Evolutionary conservation across 2,113 vertebrate genomes (phyloP).

Genomic region (Malurus melanocephalus): DNA sequence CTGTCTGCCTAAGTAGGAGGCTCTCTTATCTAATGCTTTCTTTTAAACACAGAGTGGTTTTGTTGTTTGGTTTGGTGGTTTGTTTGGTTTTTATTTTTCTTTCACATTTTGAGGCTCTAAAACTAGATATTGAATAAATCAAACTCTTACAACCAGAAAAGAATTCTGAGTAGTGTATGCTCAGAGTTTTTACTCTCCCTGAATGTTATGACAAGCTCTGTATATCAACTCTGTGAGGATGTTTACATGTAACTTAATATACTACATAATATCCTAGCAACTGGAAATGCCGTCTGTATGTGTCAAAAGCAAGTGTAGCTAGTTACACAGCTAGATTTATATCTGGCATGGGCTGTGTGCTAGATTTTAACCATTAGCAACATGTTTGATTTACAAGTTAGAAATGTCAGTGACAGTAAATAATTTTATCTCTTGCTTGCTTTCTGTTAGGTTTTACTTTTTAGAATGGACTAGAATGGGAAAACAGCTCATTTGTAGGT

Average conservation of each 20-base stretch:
- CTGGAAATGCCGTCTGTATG: slow-evolving; percentile 26
- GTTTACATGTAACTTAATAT: slow-evolving; percentile 59
- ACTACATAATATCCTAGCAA: slow-evolving; percentile 49
- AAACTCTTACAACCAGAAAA: neutral
- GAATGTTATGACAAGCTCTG: neutral
- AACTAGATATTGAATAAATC: slow-evolving; percentile 8
- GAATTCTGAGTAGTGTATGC: neutral
- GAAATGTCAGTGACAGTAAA: neutral
- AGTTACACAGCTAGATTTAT: slow-evolving; percentile 46
- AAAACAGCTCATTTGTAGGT: neutral
- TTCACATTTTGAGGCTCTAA: neutral
- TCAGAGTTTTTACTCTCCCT: slow-evolving; percentile 23
- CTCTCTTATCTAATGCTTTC: neutral
- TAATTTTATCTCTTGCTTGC: neutral
- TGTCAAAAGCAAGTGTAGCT: slow-evolving; percentile 52
- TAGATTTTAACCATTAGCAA: neutral
- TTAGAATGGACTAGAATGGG: neutral
- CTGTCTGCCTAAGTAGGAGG: neutral
- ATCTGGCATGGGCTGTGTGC: slow-evolving; percentile 8
- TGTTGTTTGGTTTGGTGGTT: neutral
- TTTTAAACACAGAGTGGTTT: neutral
- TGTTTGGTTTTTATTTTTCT: neutral
- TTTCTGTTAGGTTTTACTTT: neutral
- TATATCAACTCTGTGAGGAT: slow-evolving; percentile 27
- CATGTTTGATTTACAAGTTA: neutral